Evolutionary conservation across 2,888 invertebrate genomes (phyloP), one percentile per base, ranked within the genome.

Genomic region (Parochlus steinenii): DNA sequence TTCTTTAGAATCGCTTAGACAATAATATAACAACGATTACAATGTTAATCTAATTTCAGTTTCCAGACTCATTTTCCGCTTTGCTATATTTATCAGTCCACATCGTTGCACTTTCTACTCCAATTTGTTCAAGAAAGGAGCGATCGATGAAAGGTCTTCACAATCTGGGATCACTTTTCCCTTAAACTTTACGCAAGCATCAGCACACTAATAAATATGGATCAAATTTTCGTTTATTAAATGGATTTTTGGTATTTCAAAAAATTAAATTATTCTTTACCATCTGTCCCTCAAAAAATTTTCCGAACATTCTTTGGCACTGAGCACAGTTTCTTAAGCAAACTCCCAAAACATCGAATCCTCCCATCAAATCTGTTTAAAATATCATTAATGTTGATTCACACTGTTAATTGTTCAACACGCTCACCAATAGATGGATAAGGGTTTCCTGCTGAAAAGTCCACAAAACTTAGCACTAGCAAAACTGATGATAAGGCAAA

Each of bases 241-340:
- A n/a, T n/a, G n/a, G n/a, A n/a, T n/a, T n/a, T n/a, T n/a, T n/a
- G n/a, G n/a, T n/a, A n/a, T n/a, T n/a, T n/a, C n/a, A n/a, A n/a
- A n/a, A n/a, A n/a, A n/a, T n/a, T n/a, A n/a, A n/a, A n/a, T n/a
- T n/a, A n/a, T n/a, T n/a, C n/a, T n/a, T n/a, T n/a, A n/a, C n/a
- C n/a, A 78, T 68, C 31, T 81, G 76, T 0, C 85, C 86, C 49
- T 86, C 79, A 58, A 87, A 87, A 62, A 80, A 85, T 1, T 71
- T 70, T 1, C 83, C 86, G 44, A 80, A 76, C 76, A 85, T 83
- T 56, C 80, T 81, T 59, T 82, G 83, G 58, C 86, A 87, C 50
- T 83, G 85, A 1, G 82, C 85, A 53, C 87, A 87, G 58, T 87
- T 87, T 46, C 82, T 71, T 40, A 83, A 73, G 58, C 83, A 83